Percentiles rank a stretch among this genome's conserved stretches.
Conservation (phyloP, 2,797 vertebrate species). For the Otolemur crassicaudatus region DNA sequence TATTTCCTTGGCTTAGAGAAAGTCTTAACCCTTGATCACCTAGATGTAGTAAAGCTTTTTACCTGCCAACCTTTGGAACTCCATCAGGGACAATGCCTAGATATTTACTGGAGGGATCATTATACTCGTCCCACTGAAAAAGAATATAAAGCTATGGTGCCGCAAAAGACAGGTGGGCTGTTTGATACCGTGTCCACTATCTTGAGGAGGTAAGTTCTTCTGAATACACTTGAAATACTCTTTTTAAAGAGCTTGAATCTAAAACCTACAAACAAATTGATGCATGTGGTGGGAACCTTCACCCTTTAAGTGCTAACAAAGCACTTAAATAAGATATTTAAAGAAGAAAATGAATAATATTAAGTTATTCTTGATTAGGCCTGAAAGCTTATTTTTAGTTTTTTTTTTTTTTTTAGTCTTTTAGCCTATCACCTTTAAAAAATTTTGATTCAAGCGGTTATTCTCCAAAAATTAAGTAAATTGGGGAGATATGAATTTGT, state of each 20-base stretch:
- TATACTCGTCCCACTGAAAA: conserved; percentile 96
- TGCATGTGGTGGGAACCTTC: conserved; percentile 89
- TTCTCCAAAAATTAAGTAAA: conserved; percentile 25
- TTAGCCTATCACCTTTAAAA: neutral
- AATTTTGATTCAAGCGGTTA: conserved; percentile 24
- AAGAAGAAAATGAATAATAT: conserved; percentile 84
- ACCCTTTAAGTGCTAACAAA: conserved; percentile 85
- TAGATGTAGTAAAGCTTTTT: conserved; percentile 95
- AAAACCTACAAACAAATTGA: conserved; percentile 94
- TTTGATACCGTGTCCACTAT: conserved; percentile 98
- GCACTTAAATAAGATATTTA: conserved; percentile 93
- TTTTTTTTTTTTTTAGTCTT: neutral
- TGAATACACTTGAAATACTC: conserved; percentile 94
- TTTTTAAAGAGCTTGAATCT: conserved; percentile 91
- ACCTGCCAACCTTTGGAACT: conserved; percentile 96
- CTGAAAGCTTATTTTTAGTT: neutral
- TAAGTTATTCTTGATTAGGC: conserved; percentile 57
- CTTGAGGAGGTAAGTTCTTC: conserved; percentile 97
- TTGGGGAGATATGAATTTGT: neutral
- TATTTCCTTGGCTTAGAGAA: conserved; percentile 98
- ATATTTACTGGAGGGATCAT: conserved; percentile 98
- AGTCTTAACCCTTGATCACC: conserved; percentile 95
- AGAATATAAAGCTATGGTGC: conserved; percentile 96
- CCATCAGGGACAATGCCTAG: conserved; percentile 97
- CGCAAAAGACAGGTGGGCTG: conserved; percentile 97